Percentiles rank a stretch among this genome's conserved stretches.
Evolutionary conservation across 2,113 vertebrate genomes (phyloP).

Genomic region (Bagarius yarrelli): DNA sequence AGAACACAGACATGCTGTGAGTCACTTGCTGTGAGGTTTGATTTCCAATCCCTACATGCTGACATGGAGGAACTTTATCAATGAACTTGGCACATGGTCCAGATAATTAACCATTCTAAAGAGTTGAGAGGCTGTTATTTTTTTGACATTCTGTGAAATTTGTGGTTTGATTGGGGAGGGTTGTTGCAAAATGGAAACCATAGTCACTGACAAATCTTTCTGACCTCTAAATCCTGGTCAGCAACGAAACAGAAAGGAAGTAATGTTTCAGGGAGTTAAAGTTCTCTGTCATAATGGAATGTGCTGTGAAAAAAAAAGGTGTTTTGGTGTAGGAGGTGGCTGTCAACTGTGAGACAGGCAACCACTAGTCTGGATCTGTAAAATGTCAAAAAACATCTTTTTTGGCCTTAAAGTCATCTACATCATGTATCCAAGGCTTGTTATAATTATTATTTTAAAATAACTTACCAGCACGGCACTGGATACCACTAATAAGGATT

Average conservation of each 20-base stretch:
- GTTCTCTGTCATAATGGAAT: constrained; percentile 41
- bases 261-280: constrained; percentile 45
- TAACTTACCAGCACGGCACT: neutral
- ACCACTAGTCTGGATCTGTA: constrained; percentile 25
- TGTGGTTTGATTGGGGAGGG: constrained; percentile 12
- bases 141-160: neutral
- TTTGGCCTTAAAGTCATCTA: neutral
- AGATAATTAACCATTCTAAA: constrained; percentile 25
- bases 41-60: constrained; percentile 14
- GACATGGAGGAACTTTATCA: constrained; percentile 15
- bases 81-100: constrained; percentile 22
- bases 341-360: constrained; percentile 42
- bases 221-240: constrained; percentile 42
- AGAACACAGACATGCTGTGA: constrained; percentile 26
- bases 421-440: neutral
- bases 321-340: constrained; percentile 35
- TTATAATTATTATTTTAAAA: neutral
- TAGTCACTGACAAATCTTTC: constrained; percentile 32
- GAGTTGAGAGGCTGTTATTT: constrained; percentile 23
- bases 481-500: neutral
- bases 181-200: constrained; percentile 37
- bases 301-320: constrained; percentile 42
- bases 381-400: constrained; percentile 25
- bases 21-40: constrained; percentile 15
- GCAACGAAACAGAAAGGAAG: constrained; percentile 37